These are phyloP conservation scores for Tupaia chinensis DNA, from an alignment of 2,113 vertebrate genomes.

Conservation along the genomic window DNA sequence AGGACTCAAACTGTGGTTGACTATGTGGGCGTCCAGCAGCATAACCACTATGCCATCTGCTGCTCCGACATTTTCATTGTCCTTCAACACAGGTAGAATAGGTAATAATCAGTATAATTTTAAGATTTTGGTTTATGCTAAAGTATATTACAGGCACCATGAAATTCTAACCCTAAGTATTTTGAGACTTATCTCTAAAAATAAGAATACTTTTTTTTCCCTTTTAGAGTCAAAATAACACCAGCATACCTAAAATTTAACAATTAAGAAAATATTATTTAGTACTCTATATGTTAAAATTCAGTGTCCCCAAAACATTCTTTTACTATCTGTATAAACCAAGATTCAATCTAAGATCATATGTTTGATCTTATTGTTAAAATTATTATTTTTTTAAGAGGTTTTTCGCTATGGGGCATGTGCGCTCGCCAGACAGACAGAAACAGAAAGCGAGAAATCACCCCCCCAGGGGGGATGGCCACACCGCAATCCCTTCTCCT, in stretches of 20 bases:
- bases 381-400: too few relatives aligned
- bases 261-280: conserved; percentile 1
- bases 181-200: conserved; percentile 10
- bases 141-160: conserved; percentile 1
- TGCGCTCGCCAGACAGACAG: too few relatives aligned
- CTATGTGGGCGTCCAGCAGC: too few relatives aligned
- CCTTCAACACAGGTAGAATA: conserved; percentile 9
- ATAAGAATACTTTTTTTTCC: background rate
- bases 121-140: conserved; percentile 38
- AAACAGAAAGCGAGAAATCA: too few relatives aligned
- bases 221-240: conserved; percentile 26
- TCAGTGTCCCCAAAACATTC: background rate
- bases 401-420: too few relatives aligned
- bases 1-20: too few relatives aligned
- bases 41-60: too few relatives aligned
- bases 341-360: background rate
- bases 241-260: background rate
- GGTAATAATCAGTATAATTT: background rate
- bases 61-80: background rate
- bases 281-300: background rate
- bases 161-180: background rate
- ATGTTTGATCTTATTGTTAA: background rate
- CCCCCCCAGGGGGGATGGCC: too few relatives aligned
- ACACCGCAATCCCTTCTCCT: too few relatives aligned
- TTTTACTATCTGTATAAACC: background rate